phyloP scores from a whole-genome alignment of 2,888 invertebrate species.

The Trissoscelio sp. region DNA sequence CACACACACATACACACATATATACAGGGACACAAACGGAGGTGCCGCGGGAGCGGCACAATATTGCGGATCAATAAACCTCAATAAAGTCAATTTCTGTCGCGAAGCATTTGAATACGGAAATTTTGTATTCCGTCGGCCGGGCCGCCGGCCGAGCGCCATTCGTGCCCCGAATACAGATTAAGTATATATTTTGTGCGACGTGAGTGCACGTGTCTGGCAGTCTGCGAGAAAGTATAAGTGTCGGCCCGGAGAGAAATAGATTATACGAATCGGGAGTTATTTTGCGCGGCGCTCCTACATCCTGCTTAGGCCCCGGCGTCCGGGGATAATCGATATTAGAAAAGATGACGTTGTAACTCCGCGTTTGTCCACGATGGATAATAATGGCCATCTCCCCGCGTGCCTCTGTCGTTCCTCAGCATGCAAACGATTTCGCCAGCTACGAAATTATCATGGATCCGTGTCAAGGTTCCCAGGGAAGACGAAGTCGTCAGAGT shows the following conservation, averaged over 20 bases:
- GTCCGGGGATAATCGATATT: conserved; percentile 49
- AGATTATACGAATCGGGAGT: conserved; percentile 60
- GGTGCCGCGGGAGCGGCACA: conserved; percentile 75
- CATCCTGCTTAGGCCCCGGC: conserved; percentile 29
- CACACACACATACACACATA: conserved; percentile 9
- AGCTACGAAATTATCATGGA: conserved; percentile 27
- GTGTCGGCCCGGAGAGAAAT: conserved; percentile 51
- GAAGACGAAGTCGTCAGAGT: conserved; percentile 3
- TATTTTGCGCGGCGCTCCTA: conserved; percentile 48
- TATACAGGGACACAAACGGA: conserved; percentile 12
- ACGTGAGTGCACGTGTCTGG: conserved; percentile 63
- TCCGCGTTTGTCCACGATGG: conserved; percentile 9
- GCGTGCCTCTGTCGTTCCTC: not conserved
- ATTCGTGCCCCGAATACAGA: conserved; percentile 81
- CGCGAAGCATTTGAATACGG: conserved; percentile 82
- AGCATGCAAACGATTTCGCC: not conserved
- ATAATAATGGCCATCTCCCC: conserved; percentile 5
- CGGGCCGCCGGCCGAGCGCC: conserved; percentile 78
- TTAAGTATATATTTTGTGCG: conserved; percentile 80
- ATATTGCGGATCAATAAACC: conserved; percentile 83
- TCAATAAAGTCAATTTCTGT: conserved; percentile 84
- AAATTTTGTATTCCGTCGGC: conserved; percentile 82
- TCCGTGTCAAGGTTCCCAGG: conserved; percentile 36
- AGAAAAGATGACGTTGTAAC: conserved; percentile 50
- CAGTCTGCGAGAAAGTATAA: conserved; percentile 46